phyloP scores from a whole-genome alignment of 1,140 invertebrate genomes.

The Tetragonula clypearis region DNA sequence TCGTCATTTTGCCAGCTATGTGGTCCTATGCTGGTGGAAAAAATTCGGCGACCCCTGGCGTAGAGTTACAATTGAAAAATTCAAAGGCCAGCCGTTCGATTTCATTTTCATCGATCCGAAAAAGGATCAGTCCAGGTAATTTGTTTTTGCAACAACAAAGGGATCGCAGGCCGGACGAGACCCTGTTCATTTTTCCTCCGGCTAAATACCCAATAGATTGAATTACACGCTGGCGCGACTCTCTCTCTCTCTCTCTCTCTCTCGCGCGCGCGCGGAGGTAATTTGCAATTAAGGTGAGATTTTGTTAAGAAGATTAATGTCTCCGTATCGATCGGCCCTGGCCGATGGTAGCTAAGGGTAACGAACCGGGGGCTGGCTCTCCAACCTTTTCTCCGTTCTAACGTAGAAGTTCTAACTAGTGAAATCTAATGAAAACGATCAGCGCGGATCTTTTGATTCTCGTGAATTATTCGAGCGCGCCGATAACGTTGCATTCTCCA shows the following conservation, averaged over 20 bases:
- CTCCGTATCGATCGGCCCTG: conserved; percentile 27
- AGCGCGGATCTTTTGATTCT: neutral
- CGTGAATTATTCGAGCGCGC: neutral
- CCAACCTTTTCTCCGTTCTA: too few species aligned
- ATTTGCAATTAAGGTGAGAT: conserved; percentile 48
- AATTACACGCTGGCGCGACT: conserved; percentile 28
- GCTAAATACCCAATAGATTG: conserved; percentile 18
- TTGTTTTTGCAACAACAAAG: neutral
- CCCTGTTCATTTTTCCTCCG: neutral
- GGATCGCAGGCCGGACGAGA: neutral
- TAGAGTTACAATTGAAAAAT: too few species aligned
- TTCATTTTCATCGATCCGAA: neutral
- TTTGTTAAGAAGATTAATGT: conserved; percentile 52
- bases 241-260: neutral
- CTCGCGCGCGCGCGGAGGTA: neutral
- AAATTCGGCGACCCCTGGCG: too few species aligned
- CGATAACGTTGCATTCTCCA: too few species aligned
- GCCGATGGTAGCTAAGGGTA: conserved; percentile 12
- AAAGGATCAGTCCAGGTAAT: neutral
- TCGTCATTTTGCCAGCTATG: too few species aligned
- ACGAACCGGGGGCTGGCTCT: conserved; percentile 8
- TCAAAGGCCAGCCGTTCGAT: neutral
- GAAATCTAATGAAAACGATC: too few species aligned
- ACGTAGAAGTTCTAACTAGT: neutral
- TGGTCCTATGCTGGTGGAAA: too few species aligned